Evolutionary conservation across 1,140 invertebrate species (phyloP), one percentile per base, ranked within the genome.

Genomic region (Mercenaria mercenaria): DNA sequence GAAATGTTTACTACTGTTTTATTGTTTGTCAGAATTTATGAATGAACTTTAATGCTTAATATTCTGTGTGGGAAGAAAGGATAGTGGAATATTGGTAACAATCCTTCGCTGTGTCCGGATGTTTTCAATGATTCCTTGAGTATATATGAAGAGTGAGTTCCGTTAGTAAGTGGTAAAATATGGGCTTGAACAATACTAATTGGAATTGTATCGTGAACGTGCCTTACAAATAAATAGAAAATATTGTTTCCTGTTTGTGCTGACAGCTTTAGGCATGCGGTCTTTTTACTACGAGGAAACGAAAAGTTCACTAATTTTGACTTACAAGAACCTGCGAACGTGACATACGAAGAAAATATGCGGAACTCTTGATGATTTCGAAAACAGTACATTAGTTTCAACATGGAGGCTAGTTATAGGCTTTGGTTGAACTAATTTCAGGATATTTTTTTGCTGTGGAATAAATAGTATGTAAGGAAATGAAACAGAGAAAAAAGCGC

Each of bases 101-200:
- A 23, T 76, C 26, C 26, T 47, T 26, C 39, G 41, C 1, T 20
- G 11, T 76, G 13, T 43, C 72, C 39, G 72, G 72, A 50, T 26
- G 37, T 47, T n/a, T n/a, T 34, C 2, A 50, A 13, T 47, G 41
- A 23, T 76, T 26, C n/a, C 15, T 50, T 6, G 11, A 76, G 39
- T 43, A 10, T 50, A 26, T 50, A 10, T 43, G 23, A 50, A 43
- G 39, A 50, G 26, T 41, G 6, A 29, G 41, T 76, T 76, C 72
- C 72, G 72, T 76, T 26, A 29, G n/a, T 47, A 76, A 76, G 41
- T 50, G 39, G 39, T 43, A 50, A n/a, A 18, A 13, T 41, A 26
- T 50, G 41, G 72, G 41, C 3, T 76, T 11, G 72, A 76, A 76
- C 72, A 76, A 76, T 76, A 47, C 43, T 76, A 76, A 76, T 76